Base-by-base conservation (phyloP, 2,113 vertebrate species). In the Alosa alosa region DNA sequence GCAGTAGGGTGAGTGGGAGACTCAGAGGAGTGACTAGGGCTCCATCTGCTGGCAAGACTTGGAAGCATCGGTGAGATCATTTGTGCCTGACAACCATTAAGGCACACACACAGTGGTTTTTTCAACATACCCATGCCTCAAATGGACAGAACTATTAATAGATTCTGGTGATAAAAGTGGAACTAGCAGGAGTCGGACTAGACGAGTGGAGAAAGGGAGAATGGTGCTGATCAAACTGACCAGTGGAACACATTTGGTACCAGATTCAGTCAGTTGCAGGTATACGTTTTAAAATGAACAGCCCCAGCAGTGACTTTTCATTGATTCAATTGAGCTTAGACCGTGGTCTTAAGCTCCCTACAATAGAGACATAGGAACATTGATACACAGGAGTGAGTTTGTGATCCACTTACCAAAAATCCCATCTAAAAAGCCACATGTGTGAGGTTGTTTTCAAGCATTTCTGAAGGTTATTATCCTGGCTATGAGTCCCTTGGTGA, bases 11-110 rank as follows among this genome's bases (percentile, higher is more conserved):
- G 72, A 64, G 60, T n/a, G 60, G n/a, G 20, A 10, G 39, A 22
- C 41, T 82, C 22, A 84, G 55, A 47, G n/a, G 20, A 82, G 47
- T 17, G 57, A 39, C 31, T 68, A 84, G 55, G 45, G 44, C 45
- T 22, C 86, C 83, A 84, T 52, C 86, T 84, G 13, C n/a, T 87
- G 86, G 86, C 11, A 39, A 31, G 22, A 78, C 36, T 4, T 78
- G 72, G 31, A 13, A 36, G 13, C 36, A 39, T 36, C 25, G 9
- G 9, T 9, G 46, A 72, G 64, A 11, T 11, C 2, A 10, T 36
- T 36, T 39, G 13, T 78, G 72, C 11, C 36, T 17, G 72, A 78
- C 72, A 39, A 78, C 1, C 31, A 78, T 39, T 13, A 36, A 36
- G 68, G 2, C 11, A 39, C 4, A 39, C 10, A 39, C 31, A 75